Evolutionary conservation across 2,113 vertebrate species (phyloP), one percentile per base, ranked within the genome.

Genomic region (Tichodroma muraria): DNA sequence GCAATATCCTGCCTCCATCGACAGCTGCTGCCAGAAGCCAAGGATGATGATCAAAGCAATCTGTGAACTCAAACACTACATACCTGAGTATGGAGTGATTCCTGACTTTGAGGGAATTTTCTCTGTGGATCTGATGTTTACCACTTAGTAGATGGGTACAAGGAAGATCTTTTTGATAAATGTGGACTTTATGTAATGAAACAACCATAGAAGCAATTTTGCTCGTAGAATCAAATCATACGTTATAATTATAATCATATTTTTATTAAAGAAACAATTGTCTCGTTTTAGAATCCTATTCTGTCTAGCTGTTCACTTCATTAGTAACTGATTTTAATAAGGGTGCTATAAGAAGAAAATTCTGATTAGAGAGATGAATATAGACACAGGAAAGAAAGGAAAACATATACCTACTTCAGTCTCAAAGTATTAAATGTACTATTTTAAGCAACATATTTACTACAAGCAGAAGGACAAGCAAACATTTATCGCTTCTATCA

Each of bases 371-470:
- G 12, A 70, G 10, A 71, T 66, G 4, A 80, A 77, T 70, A 59
- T 3, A 61, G 60, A 72, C n/a, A 35, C 15, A 31, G 22, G 33
- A 57, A 25, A 81, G 37, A 56, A 61, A 70, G 44, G 28, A 76
- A 91, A 93, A 84, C 11, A 49, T 37, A n/a, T 45, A 72, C 17
- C 8, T 79, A 27, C 35, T 83, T 63, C 30, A 6, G 19, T 52
- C 11, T 76, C 35, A 11, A 83, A 75, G 28, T 72, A 88, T 30
- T n/a, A 89, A 71, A 65, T 30, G 2, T 35, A 49, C 9, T 42
- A 14, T 72, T 66, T 93, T 64, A 84, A 90, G 80, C 57, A 90
- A 79, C 17, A 23, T 90, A 71, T 90, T 95, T 96, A 61, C 76
- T 69, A 79, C 33, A 90, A 88, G 17, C 21, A 63, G 24, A 84